These are phyloP conservation scores for Leucoraja ocellata DNA, from an alignment of 2,797 vertebrate species.

Conservation along the genomic window DNA sequence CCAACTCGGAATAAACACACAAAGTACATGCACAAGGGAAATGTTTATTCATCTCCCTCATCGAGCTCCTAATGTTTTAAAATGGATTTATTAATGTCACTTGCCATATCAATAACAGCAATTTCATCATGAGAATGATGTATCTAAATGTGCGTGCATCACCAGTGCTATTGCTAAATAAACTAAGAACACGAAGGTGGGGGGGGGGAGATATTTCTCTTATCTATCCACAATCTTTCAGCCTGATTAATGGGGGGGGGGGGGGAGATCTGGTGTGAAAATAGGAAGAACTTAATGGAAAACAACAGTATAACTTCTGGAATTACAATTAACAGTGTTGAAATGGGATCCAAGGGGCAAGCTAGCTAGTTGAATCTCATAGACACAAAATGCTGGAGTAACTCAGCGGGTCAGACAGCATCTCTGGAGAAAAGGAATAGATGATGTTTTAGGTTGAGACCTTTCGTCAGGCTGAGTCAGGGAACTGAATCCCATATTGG, in stretches of 20 bases:
- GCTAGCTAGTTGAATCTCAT: no score
- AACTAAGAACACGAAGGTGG: not conserved
- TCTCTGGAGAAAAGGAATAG: no score
- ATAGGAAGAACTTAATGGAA: not conserved
- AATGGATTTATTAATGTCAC: not conserved
- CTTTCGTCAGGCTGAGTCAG: no score
- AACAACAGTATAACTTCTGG: not conserved
- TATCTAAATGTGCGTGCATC: not conserved
- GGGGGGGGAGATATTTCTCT: not conserved
- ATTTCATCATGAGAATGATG: not conserved
- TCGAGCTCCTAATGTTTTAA: slow-evolving; percentile 27
- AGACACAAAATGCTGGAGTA: no score
- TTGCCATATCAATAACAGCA: not conserved
- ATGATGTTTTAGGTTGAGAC: no score
- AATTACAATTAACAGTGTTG: not conserved
- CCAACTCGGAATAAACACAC: slow-evolving; percentile 30
- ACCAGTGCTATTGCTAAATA: not conserved
- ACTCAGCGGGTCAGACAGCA: no score
- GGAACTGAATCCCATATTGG: no score
- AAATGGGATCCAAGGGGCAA: no score
- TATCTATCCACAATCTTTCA: not conserved
- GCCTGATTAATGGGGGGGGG: no score
- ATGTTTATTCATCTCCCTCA: not conserved
- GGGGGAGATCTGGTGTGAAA: no score
- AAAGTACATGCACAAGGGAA: not conserved